Conservation (phyloP, 2,888 invertebrate genomes). For the Trimorus sp. region DNA sequence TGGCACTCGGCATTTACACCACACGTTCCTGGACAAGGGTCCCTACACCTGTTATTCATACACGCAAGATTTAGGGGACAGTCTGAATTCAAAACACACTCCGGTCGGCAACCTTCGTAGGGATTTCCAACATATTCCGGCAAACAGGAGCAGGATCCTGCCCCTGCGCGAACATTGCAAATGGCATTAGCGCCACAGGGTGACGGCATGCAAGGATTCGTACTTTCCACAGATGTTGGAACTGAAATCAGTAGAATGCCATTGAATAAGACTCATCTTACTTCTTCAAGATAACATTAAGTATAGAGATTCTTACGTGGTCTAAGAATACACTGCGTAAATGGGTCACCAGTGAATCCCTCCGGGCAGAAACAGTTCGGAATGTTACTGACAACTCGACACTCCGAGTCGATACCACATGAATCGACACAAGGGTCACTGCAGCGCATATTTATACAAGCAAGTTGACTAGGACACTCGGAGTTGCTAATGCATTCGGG, state of each 20-base stretch:
- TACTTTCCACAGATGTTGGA: conserved; percentile 12
- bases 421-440: conserved; percentile 88
- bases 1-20: conserved; percentile 81
- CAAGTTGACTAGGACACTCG: conserved; percentile 87
- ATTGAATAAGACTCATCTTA: neutral
- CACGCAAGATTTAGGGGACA: conserved; percentile 89
- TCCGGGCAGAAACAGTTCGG: conserved; percentile 85
- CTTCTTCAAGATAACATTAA: no score
- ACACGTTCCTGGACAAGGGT: conserved; percentile 93
- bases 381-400: conserved; percentile 84
- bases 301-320: conserved; percentile 15
- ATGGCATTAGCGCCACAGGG: conserved; percentile 89
- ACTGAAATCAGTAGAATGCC: neutral
- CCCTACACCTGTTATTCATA: conserved; percentile 89
- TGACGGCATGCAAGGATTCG: conserved; percentile 86
- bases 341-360: conserved; percentile 86
- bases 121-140: conserved; percentile 88
- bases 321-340: conserved; percentile 81
- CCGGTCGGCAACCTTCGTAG: conserved; percentile 88
- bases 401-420: conserved; percentile 84
- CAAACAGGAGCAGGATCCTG: conserved; percentile 87
- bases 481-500: conserved; percentile 91
- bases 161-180: conserved; percentile 84
- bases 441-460: conserved; percentile 91
- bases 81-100: conserved; percentile 90